Conservation (phyloP, 2,888 invertebrate genomes). For the Cephalotes varians region DNA sequence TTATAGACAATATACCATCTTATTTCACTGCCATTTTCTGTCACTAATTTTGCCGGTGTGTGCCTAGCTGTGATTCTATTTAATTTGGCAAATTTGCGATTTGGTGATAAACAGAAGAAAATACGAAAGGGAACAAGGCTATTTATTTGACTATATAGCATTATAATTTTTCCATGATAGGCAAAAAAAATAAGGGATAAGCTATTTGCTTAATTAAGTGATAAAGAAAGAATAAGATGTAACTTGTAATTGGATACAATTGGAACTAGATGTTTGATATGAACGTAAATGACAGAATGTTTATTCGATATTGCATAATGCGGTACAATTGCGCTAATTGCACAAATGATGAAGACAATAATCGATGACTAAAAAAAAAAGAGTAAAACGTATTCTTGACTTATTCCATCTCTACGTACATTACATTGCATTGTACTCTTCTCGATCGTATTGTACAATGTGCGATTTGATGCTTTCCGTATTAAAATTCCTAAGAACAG, state of each 20-base stretch:
- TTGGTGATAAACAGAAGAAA: conserved; percentile 63
- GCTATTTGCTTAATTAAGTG: conserved; percentile 26
- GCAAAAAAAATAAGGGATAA: conserved; percentile 45
- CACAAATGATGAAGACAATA: conserved; percentile 72
- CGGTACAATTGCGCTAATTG: conserved; percentile 47
- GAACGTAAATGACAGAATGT: conserved; percentile 19
- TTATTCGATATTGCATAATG: conserved; percentile 38
- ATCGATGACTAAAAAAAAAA: conserved; percentile 51
- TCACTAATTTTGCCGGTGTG: conserved; percentile 75
- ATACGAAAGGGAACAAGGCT: conserved; percentile 33
- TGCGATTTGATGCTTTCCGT: conserved; percentile 30
- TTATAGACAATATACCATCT: conserved; percentile 47
- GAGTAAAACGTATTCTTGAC: conserved; percentile 38
- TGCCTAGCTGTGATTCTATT: conserved; percentile 79
- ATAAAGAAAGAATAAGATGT: conserved; percentile 32
- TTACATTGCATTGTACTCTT: conserved; percentile 48
- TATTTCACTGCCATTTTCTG: conserved; percentile 75
- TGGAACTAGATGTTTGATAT: conserved; percentile 19
- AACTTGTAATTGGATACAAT: conserved; percentile 14
- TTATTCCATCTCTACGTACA: conserved; percentile 41
- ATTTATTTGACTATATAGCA: conserved; percentile 1
- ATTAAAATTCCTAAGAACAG: conserved; percentile 28
- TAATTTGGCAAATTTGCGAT: conserved; percentile 71
- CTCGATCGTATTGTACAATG: conserved; percentile 24
- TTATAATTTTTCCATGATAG: conserved; percentile 32